These are phyloP conservation scores for Torymus texanus DNA, from an alignment of 2,888 invertebrate species.

Conservation along the genomic window DNA sequence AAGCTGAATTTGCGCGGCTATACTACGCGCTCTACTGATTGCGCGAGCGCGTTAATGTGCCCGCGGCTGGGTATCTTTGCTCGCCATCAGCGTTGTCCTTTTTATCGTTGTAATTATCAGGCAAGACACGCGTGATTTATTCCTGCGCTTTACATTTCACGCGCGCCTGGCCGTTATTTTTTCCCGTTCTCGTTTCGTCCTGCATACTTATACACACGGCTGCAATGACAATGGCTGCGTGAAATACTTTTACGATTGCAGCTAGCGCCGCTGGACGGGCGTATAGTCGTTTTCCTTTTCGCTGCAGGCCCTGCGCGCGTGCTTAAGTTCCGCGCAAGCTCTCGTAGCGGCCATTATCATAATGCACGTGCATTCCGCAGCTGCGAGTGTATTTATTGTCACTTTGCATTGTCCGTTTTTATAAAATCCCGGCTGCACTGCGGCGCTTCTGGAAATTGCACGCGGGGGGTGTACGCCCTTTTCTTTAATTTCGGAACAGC, in stretches of 20 bases:
- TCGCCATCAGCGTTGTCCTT: neutral
- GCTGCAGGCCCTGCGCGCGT: too few relatives aligned
- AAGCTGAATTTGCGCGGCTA: conserved; percentile 16
- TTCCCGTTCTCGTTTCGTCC: conserved; percentile 7
- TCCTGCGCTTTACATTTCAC: neutral
- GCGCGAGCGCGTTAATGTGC: too few relatives aligned
- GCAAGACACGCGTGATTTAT: conserved; percentile 13
- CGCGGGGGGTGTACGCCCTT: too few relatives aligned
- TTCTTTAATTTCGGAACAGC: too few relatives aligned
- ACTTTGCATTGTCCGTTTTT: conserved; percentile 23
- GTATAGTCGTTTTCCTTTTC: conserved; percentile 10
- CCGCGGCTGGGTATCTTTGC: too few relatives aligned
- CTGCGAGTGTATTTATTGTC: conserved; percentile 13
- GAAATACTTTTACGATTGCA: conserved; percentile 31
- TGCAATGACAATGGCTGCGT: conserved; percentile 13
- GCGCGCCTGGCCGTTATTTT: neutral
- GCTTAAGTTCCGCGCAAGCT: too few relatives aligned
- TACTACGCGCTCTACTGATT: too few relatives aligned
- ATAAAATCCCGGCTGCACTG: neutral
- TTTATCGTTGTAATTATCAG: conserved; percentile 34
- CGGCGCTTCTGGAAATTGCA: neutral
- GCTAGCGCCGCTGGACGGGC: neutral
- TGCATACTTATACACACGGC: neutral
- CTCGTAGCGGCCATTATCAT: conserved; percentile 24
- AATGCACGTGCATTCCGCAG: conserved; percentile 33